phyloP scores from a whole-genome alignment of 1,140 invertebrate genomes.

The Papilio dardanus region DNA sequence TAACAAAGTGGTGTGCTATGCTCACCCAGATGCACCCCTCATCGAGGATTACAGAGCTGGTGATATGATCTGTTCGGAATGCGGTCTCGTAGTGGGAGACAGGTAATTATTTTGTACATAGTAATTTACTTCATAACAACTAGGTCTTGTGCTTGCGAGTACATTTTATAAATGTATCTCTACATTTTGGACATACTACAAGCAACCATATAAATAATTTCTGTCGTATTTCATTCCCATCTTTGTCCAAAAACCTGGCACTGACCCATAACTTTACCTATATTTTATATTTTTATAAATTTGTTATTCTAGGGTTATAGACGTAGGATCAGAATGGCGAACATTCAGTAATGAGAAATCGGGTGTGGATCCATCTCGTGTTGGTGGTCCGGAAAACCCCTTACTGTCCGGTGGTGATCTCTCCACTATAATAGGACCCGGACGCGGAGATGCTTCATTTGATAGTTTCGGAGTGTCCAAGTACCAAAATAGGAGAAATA shows the following conservation, averaged over 20 bases:
- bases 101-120: constrained; percentile 84
- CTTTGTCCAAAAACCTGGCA: too few relatives aligned
- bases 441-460: constrained; percentile 90
- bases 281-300: neutral
- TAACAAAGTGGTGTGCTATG: constrained; percentile 93
- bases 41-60: constrained; percentile 99
- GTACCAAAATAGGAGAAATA: constrained; percentile 96
- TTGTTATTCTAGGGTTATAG: constrained; percentile 91
- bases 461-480: constrained; percentile 94
- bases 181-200: too few relatives aligned
- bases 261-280: too few relatives aligned
- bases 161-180: neutral
- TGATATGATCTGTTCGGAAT: constrained; percentile 99
- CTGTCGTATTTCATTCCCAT: too few relatives aligned
- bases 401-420: constrained; percentile 97
- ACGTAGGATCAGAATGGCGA: constrained; percentile 99
- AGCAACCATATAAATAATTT: too few relatives aligned
- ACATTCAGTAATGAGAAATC: constrained; percentile 99
- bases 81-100: constrained; percentile 99
- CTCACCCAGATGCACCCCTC: constrained; percentile 97
- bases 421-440: constrained; percentile 98
- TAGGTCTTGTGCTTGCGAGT: neutral
- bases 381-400: constrained; percentile 98
- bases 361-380: constrained; percentile 98
- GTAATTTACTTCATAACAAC: neutral